Base-by-base conservation (phyloP, 2,888 invertebrate species). In the Lepas anatifera region DNA sequence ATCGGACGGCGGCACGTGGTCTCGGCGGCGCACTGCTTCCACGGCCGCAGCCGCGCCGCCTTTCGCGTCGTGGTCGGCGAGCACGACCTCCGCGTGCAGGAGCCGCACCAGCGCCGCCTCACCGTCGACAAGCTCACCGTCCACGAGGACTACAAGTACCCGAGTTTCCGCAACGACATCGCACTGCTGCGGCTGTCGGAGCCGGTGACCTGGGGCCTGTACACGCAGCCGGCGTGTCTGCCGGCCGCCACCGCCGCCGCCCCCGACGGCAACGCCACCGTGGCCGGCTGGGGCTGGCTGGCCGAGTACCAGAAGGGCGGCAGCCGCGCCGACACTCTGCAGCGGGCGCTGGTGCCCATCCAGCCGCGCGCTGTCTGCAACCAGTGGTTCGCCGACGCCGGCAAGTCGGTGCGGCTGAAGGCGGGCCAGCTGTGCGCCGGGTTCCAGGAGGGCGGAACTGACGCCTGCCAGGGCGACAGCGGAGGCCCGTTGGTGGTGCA, bases 11-110 rank as follows among this genome's bases (percentile, higher is more conserved):
- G 84, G 75, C 89, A 88, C 85, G 80, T 92, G 69, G 77, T 92
- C 74, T 91, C 90, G 4, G 92, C 92, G 2, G 92, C 87, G 0
- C 92, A 92, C 78, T 92, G 92, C 77, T 82, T 91, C 69, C 91
- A 91, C 85, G 88, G 88, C 89, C 64, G 64, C 22, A 3, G 25
- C n/a, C 7, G 11, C n/a, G 3, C 11, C 37, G 11, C 8, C n/a
- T 39, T 64, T 25, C 22, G 22, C 8, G 64, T 64, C n/a, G 64
- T 64, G n/a, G 35, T 25, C 7, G 64, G 64, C 64, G 64, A 64
- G 39, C 39, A 64, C 39, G 64, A 64, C 39, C 43, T 46, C 48
- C 58, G 58, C 11, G 58, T 58, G 16, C 6, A 2, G 3, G 58
- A 58, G 58, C 27, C 32, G 16, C 2, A 29, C 32, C 37, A 64